A percentile compares a stretch with the other conserved stretches of the same genome.
Evolutionary conservation across 2,797 vertebrate genomes (phyloP).

Genomic region (Parambassis ranga): DNA sequence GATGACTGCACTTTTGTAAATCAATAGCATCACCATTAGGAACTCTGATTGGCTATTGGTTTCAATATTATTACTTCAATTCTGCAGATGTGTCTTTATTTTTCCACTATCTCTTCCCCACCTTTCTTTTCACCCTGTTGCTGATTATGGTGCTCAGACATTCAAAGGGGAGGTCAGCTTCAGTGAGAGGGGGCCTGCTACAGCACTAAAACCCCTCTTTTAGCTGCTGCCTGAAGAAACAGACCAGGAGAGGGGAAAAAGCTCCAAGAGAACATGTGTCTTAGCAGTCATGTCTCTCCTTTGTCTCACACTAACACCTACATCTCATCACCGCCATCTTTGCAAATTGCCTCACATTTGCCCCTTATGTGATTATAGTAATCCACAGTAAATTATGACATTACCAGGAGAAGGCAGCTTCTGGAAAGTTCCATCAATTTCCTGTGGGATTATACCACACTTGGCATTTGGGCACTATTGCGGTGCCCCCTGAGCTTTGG

Average conservation of each 20-base stretch:
- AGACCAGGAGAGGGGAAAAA: neutral
- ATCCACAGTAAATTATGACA: constrained; percentile 23
- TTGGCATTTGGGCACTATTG: constrained; percentile 43
- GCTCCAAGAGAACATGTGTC: neutral
- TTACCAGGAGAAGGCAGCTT: constrained; percentile 1
- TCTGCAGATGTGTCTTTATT: neutral
- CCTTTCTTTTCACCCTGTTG: neutral
- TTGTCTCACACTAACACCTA: neutral
- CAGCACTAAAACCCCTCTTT: constrained; percentile 33
- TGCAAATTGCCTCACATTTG: too few species aligned
- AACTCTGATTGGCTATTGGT: too few species aligned
- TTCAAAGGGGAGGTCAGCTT: constrained; percentile 20
- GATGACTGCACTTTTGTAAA: too few species aligned
- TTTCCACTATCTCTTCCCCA: neutral
- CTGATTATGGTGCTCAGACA: neutral
- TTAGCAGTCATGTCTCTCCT: neutral
- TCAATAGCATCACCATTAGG: too few species aligned
- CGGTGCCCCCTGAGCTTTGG: constrained; percentile 29
- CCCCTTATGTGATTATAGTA: constrained; percentile 15
- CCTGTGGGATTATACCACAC: constrained; percentile 28
- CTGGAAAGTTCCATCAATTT: constrained; percentile 11
- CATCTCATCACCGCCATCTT: too few species aligned
- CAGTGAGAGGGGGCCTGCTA: neutral
- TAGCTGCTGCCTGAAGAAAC: neutral
- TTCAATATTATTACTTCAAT: neutral